phyloP scores from a whole-genome alignment of 2,113 vertebrate genomes.

The Malurus alboscapulatus region DNA sequence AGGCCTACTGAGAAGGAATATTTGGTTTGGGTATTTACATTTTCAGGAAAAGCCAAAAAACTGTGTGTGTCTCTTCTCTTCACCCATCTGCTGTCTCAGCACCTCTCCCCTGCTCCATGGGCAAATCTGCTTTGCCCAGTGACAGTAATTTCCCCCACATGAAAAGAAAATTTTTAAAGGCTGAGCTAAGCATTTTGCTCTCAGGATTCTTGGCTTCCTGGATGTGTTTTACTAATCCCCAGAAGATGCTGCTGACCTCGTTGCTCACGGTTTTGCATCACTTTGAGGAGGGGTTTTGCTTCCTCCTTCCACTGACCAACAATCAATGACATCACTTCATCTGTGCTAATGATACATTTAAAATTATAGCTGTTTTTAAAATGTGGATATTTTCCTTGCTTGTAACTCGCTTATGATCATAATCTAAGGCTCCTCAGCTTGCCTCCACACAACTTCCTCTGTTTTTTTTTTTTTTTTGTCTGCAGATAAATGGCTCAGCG shows the following conservation, averaged over 20 bases:
- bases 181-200: neutral
- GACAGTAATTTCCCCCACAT: neutral
- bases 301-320: neutral
- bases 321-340: neutral
- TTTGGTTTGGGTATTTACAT: neutral
- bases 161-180: neutral
- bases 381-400: neutral
- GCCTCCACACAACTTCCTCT: neutral
- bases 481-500: constrained; percentile 54
- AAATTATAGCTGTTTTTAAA: neutral
- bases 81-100: neutral
- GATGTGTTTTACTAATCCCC: neutral
- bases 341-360: neutral
- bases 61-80: neutral
- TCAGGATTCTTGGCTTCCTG: neutral
- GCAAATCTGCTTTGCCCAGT: neutral
- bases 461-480: neutral
- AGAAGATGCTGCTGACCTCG: neutral
- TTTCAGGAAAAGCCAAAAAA: neutral
- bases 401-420: neutral
- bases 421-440: neutral
- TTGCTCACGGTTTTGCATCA: neutral
- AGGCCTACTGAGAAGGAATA: neutral
- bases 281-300: neutral
- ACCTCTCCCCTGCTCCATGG: neutral